phyloP scores from a whole-genome alignment of 2,888 invertebrate species.

The Tetrapedia diversipes region DNA sequence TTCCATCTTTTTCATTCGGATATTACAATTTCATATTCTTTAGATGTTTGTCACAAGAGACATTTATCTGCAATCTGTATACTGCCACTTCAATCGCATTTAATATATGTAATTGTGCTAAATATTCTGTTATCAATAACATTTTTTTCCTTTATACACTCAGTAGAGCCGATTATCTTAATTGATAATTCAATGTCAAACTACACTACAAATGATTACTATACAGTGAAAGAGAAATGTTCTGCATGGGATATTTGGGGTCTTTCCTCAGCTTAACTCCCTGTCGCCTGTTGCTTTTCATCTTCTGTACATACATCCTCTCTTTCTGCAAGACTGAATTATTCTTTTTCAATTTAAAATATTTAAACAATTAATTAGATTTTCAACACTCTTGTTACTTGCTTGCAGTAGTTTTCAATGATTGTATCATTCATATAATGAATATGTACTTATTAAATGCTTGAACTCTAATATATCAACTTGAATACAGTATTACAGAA shows the following conservation, averaged over 20 bases:
- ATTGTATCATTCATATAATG: slow-evolving; percentile 55
- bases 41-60: slow-evolving; percentile 35
- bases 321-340: slow-evolving; percentile 63
- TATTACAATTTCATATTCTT: slow-evolving; percentile 54
- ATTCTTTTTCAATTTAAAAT: slow-evolving; percentile 34
- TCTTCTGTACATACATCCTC: slow-evolving; percentile 64
- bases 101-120: slow-evolving; percentile 80
- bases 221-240: slow-evolving; percentile 81
- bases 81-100: slow-evolving; percentile 63
- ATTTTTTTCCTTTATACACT: slow-evolving; percentile 78
- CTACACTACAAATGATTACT: slow-evolving; percentile 82
- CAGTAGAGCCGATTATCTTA: slow-evolving; percentile 80
- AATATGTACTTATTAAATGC: slow-evolving; percentile 69
- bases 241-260: slow-evolving; percentile 73
- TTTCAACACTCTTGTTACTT: slow-evolving; percentile 44
- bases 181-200: slow-evolving; percentile 80
- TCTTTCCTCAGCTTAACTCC: slow-evolving; percentile 64
- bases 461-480: slow-evolving; percentile 67
- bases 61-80: slow-evolving; percentile 55
- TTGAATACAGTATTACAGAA: slow-evolving; percentile 71
- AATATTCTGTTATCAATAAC: slow-evolving; percentile 74
- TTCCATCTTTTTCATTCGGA: slow-evolving; percentile 46
- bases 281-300: slow-evolving; percentile 71
- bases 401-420: slow-evolving; percentile 49
- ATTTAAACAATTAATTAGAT: slow-evolving; percentile 35